These are phyloP conservation scores for Silurus aristotelis DNA, from an alignment of 2,797 vertebrate species.

Conservation along the genomic window DNA sequence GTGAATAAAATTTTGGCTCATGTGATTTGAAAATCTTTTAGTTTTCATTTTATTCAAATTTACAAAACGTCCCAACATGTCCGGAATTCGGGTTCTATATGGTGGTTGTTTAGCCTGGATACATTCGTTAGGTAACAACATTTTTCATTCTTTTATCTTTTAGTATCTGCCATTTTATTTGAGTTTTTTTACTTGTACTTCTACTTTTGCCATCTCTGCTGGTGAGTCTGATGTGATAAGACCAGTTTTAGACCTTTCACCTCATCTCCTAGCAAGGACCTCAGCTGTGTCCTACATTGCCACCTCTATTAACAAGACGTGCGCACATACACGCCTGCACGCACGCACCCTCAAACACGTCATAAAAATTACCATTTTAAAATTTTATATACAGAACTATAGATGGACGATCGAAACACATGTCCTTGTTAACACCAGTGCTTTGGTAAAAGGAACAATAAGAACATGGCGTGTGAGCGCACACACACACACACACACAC, in stretches of 20 bases:
- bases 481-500: constrained; percentile 34
- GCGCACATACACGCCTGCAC: neutral
- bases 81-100: no score
- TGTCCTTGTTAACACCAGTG: constrained; percentile 17
- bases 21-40: no score
- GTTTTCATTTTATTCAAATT: no score
- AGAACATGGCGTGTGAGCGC: neutral
- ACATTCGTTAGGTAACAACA: no score
- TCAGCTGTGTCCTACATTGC: constrained; percentile 11
- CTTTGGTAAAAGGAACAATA: constrained; percentile 14
- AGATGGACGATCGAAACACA: constrained; percentile 14
- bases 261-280: constrained; percentile 36
- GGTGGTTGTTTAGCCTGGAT: no score
- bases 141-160: no score
- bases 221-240: constrained; percentile 28
- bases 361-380: neutral
- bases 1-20: no score
- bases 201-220: no score
- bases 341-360: neutral
- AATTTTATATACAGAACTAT: constrained; percentile 13
- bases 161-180: no score
- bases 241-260: constrained; percentile 45
- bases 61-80: no score
- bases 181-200: no score
- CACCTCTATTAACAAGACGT: neutral